A percentile compares a stretch with the other conserved stretches of the same genome.
Evolutionary conservation across 2,888 invertebrate genomes (phyloP).

Genomic region (Drosophila kuntzei): DNA sequence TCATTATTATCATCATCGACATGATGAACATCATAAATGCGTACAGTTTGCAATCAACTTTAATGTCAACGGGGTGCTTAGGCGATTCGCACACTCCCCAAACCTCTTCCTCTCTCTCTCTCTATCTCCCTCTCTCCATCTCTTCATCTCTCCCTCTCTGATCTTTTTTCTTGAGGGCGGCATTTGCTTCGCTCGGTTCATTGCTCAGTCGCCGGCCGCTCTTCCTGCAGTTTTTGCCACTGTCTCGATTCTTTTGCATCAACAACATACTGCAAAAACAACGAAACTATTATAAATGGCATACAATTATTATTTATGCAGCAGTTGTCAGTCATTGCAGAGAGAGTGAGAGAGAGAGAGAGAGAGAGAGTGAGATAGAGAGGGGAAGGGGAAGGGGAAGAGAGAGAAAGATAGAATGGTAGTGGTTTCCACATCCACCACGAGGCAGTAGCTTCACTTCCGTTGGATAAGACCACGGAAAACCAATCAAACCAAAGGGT

Average conservation of each 20-base stretch:
- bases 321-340: slow-evolving; percentile 44
- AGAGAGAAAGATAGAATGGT: background rate
- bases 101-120: background rate
- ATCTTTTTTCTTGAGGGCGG: background rate
- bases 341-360: background rate
- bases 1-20: slow-evolving; percentile 35
- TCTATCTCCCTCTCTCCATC: background rate
- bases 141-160: background rate
- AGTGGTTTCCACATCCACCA: slow-evolving; percentile 38
- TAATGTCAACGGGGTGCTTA: slow-evolving; percentile 71
- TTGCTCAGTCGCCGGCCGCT: slow-evolving; percentile 43
- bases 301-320: slow-evolving; percentile 75
- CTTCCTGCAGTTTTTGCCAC: slow-evolving; percentile 29
- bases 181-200: slow-evolving; percentile 47
- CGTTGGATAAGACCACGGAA: slow-evolving; percentile 35
- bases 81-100: slow-evolving; percentile 32
- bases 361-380: background rate
- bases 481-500: slow-evolving; percentile 4
- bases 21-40: slow-evolving; percentile 64
- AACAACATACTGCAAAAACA: slow-evolving; percentile 33
- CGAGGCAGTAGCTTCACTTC: slow-evolving; percentile 44
- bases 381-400: background rate
- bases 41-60: slow-evolving; percentile 80
- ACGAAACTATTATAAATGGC: slow-evolving; percentile 69
- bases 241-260: slow-evolving; percentile 52